A percentile compares a stretch with the other conserved stretches of the same genome.
Evolutionary conservation across 2,113 vertebrate species (phyloP).

Genomic region (Hypomesus transpacificus): DNA sequence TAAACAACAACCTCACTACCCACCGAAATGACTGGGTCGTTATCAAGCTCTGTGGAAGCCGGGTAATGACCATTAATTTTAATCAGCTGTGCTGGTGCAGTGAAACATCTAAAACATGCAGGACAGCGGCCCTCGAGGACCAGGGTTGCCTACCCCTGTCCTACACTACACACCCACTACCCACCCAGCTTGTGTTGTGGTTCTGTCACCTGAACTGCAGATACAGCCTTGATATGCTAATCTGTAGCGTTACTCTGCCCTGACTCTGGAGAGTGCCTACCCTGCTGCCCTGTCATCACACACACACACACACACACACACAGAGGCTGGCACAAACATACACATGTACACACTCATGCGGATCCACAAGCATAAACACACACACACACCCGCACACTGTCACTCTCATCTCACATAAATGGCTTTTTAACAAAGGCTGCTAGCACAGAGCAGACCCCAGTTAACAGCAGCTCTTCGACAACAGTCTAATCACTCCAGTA

Average conservation of each 20-base stretch:
- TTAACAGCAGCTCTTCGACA: constrained; percentile 12
- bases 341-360: neutral
- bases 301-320: neutral
- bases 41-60: too few species aligned
- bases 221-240: too few species aligned
- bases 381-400: constrained; percentile 17
- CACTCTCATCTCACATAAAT: constrained; percentile 22
- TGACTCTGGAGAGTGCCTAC: too few species aligned
- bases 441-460: constrained; percentile 4
- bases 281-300: neutral
- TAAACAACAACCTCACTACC: too few species aligned
- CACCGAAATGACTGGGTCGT: too few species aligned
- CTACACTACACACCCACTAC: neutral
- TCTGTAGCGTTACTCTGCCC: too few species aligned
- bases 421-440: constrained; percentile 29
- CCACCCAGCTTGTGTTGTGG: neutral
- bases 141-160: too few species aligned
- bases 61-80: too few species aligned
- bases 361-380: neutral
- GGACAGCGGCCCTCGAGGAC: too few species aligned
- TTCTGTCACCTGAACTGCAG: too few species aligned
- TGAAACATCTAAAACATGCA: too few species aligned
- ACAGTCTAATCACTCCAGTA: constrained; percentile 30
- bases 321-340: neutral
- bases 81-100: too few species aligned